Evolutionary conservation across 2,888 invertebrate species (phyloP), one percentile per base, ranked within the genome.

Genomic region (Drosophila mettleri): DNA sequence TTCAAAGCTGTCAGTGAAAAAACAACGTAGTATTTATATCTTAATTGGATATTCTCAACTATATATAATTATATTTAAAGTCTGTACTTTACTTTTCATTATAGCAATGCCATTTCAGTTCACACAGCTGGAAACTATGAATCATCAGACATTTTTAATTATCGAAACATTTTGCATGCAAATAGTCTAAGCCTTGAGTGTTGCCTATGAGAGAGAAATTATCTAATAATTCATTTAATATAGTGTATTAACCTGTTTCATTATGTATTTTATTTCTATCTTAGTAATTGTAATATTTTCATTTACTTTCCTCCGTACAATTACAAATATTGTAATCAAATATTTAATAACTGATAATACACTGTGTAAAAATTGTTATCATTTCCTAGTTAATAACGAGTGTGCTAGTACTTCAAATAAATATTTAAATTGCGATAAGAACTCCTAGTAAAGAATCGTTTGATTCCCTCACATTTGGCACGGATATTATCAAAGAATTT

Each of bases 51-150:
- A 34, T 24, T 4, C n/a, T 34, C n/a, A 34, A 34, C 14, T 16
- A 36, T 36, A 36, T 43, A 43, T 22, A 14, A 24, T n/a, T 24
- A n/a, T n/a, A 24, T 24, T 43, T 24, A 2, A 24, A n/a, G 8
- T 24, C n/a, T 43, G 24, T n/a, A 12, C 10, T 2, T 39, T 20
- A 2, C 8, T 8, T 3, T 8, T 41, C 41, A 4, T 14, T 22
- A 8, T 8, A 20, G 10, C 7, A n/a, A 43, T 8, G 22, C 3
- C 14, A 9, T 4, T 43, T 43, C n/a, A n/a, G 4, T 43, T 43
- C 41, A 43, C 43, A 43, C 43, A 43, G 2, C 24, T 43, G 24
- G 43, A 24, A 22, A 4, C 41, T 41, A 22, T 24, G 22, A 41
- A 22, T 41, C 8, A 24, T 22, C 14, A 9, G 2, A 41, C 14